A percentile compares a stretch with the other conserved stretches of the same genome.
These are phyloP conservation scores for Premnoplex brunnescens DNA, from an alignment of 2,797 vertebrate species.

Conservation along the genomic window DNA sequence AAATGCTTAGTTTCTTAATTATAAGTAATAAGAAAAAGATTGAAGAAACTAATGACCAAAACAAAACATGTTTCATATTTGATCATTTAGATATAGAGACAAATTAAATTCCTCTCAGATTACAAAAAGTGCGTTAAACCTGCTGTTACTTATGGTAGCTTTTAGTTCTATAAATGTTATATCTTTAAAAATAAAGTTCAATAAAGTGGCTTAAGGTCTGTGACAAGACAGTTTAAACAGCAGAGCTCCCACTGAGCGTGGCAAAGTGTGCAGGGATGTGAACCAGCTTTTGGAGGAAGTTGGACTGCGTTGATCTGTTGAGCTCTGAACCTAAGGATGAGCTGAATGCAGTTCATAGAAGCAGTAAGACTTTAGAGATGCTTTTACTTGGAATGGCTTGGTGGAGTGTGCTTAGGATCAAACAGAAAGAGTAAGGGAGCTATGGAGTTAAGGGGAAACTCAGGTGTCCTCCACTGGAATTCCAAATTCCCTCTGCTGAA, in stretches of 20 bases:
- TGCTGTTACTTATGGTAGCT: background rate
- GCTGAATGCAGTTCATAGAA: background rate
- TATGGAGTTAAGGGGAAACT: background rate
- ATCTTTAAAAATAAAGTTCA: background rate
- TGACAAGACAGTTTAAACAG: background rate
- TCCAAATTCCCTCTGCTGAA: background rate
- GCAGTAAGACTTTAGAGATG: background rate
- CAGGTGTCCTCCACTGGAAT: background rate
- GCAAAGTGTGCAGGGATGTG: background rate
- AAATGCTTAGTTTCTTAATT: background rate
- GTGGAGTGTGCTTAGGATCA: background rate
- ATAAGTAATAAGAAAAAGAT: background rate
- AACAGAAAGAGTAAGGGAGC: background rate
- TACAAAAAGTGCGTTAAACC: background rate
- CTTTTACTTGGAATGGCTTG: background rate
- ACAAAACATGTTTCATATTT: background rate
- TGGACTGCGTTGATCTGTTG: background rate
- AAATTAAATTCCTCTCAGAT: background rate
- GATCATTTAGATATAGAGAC: background rate
- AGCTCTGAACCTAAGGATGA: background rate
- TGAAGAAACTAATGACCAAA: background rate
- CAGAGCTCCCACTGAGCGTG: background rate
- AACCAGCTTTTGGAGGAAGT: background rate
- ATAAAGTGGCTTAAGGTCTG: background rate
- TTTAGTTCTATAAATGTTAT: background rate